Evolutionary conservation across 2,888 invertebrate species (phyloP).

Genomic region (Thera obeliscata): DNA sequence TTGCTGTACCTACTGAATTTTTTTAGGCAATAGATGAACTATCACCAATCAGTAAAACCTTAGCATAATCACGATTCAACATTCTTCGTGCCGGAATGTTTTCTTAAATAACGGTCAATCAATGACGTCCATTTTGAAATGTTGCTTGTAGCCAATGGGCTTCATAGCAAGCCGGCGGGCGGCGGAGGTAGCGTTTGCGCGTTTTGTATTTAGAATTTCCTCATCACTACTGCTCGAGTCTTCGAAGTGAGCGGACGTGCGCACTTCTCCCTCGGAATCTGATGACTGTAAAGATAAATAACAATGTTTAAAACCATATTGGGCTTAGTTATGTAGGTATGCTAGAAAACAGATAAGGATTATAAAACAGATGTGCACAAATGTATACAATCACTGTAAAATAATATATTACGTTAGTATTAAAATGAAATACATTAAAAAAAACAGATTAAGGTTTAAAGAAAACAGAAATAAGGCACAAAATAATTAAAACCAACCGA

Average conservation of each 20-base stretch:
- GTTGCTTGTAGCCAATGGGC: constrained; percentile 67
- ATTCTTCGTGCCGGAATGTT: not conserved
- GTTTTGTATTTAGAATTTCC: constrained; percentile 68
- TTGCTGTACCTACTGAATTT: too few relatives aligned
- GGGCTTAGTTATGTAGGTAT: not conserved
- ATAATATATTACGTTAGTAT: not conserved
- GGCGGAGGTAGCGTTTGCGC: constrained; percentile 48
- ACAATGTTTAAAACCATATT: not conserved
- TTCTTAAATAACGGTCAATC: constrained; percentile 58
- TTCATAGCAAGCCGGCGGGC: constrained; percentile 74
- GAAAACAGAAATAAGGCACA: not conserved
- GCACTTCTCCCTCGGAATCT: constrained; percentile 70
- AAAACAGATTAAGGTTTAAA: not conserved
- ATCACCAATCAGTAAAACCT: not conserved
- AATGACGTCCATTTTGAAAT: constrained; percentile 75
- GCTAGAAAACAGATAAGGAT: not conserved
- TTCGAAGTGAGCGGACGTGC: constrained; percentile 65
- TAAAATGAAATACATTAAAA: not conserved
- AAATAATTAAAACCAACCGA: constrained; percentile 18
- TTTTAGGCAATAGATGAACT: not conserved
- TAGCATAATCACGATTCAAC: constrained; percentile 13
- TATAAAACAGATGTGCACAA: not conserved
- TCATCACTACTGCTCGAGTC: constrained; percentile 78
- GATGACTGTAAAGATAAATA: constrained; percentile 59
- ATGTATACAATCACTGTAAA: not conserved